Evolutionary conservation across 2,113 vertebrate genomes (phyloP), one percentile per base, ranked within the genome.

Genomic region (Rhizomys pruinosus): DNA sequence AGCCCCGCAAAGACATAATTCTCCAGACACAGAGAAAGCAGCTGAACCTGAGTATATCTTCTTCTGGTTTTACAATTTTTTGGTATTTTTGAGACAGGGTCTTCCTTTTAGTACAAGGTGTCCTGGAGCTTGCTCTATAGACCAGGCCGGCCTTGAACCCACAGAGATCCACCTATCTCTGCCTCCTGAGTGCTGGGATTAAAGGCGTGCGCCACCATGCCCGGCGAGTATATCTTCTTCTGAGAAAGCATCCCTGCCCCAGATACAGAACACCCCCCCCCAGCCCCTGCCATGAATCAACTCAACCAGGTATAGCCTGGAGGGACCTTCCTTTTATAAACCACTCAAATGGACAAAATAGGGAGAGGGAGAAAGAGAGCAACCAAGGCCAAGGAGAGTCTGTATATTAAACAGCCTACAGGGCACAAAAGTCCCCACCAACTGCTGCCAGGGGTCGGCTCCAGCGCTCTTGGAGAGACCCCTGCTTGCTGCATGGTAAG

Each of bases 181-280:
- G n/a, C n/a, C n/a, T n/a, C n/a, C n/a, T n/a, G n/a, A n/a, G n/a
- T n/a, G n/a, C n/a, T n/a, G n/a, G n/a, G n/a, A n/a, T n/a, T n/a
- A n/a, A n/a, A n/a, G n/a, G n/a, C n/a, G n/a, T n/a, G n/a, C n/a
- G n/a, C n/a, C n/a, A n/a, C n/a, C n/a, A n/a, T n/a, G n/a, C n/a
- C n/a, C n/a, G n/a, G n/a, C n/a, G n/a, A n/a, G n/a, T n/a, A n/a
- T n/a, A n/a, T n/a, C n/a, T n/a, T n/a, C n/a, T n/a, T 68, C 63
- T 25, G 37, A 61, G 2, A 0, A 42, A 5, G 8, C 0, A 0
- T 78, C 57, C 37, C 7, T 17, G 71, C 42, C 44, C n/a, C 44
- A 6, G 1, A 10, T 22, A 25, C 15, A 47, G 27, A 74, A n/a
- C n/a, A 6, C 37, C 13, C 7, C 19, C 11, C n/a, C n/a, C n/a